phyloP scores from a whole-genome alignment of 1,140 invertebrate species.

The Pemphigus obesinymphae region DNA sequence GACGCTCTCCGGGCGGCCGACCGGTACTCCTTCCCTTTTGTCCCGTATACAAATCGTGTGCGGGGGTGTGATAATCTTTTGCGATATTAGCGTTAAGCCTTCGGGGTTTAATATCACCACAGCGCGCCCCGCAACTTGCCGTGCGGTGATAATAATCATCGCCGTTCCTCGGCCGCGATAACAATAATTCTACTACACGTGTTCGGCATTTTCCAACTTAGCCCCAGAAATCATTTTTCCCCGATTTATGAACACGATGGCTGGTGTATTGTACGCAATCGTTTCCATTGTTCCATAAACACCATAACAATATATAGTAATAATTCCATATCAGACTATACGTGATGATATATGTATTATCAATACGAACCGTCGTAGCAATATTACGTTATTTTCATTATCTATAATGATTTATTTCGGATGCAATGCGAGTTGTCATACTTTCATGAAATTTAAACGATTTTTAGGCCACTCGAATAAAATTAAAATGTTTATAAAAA shows the following conservation, averaged over 20 bases:
- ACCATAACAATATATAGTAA: neutral
- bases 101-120: slow-evolving; percentile 22
- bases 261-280: too few species aligned
- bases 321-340: too few species aligned
- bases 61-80: slow-evolving; percentile 34
- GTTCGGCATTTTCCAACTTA: neutral
- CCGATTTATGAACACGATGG: neutral
- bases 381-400: too few species aligned
- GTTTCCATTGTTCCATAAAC: neutral
- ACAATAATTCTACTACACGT: slow-evolving; percentile 13
- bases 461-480: too few species aligned
- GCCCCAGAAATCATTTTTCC: neutral
- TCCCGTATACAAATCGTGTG: neutral
- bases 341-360: too few species aligned
- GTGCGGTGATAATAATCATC: neutral
- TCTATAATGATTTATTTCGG: too few species aligned
- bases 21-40: neutral
- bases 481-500: too few species aligned
- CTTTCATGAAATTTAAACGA: too few species aligned
- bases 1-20: neutral
- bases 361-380: too few species aligned
- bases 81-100: slow-evolving; percentile 36
- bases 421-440: too few species aligned
- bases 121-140: neutral
- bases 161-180: neutral